phyloP scores from a whole-genome alignment of 1,140 invertebrate genomes.

The Oryctes rhinoceros region DNA sequence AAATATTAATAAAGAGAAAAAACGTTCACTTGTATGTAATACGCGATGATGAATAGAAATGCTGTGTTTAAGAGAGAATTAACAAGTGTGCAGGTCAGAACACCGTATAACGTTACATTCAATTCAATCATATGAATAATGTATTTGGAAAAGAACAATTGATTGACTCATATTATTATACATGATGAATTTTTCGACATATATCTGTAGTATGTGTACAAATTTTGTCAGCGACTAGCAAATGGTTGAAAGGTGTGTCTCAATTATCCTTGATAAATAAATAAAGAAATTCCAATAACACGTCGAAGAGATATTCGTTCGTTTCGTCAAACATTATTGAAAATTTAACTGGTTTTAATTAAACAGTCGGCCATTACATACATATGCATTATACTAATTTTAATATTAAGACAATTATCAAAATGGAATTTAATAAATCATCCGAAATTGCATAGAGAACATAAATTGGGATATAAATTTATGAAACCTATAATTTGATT shows the following conservation, averaged over 20 bases:
- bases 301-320: conserved; percentile 45
- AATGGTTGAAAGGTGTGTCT: background rate
- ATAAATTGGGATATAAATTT: too few species aligned
- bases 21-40: too few species aligned
- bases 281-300: background rate
- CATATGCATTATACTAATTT: too few species aligned
- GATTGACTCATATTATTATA: conserved; percentile 4
- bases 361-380: too few species aligned
- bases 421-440: too few species aligned
- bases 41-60: too few species aligned
- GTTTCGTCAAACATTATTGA: conserved; percentile 49
- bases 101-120: conserved; percentile 23
- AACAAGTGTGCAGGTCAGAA: background rate
- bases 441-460: too few species aligned
- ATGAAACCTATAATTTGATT: too few species aligned
- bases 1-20: too few species aligned
- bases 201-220: background rate
- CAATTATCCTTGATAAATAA: conserved; percentile 3
- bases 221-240: background rate
- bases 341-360: conserved; percentile 48
- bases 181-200: background rate
- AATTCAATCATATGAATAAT: conserved; percentile 24
- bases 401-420: too few species aligned
- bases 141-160: conserved; percentile 16
- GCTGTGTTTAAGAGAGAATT: background rate